Percentiles rank a stretch among this genome's conserved stretches.
Conservation (phyloP, 2,797 vertebrate species). For the Limnodromus scolopaceus region DNA sequence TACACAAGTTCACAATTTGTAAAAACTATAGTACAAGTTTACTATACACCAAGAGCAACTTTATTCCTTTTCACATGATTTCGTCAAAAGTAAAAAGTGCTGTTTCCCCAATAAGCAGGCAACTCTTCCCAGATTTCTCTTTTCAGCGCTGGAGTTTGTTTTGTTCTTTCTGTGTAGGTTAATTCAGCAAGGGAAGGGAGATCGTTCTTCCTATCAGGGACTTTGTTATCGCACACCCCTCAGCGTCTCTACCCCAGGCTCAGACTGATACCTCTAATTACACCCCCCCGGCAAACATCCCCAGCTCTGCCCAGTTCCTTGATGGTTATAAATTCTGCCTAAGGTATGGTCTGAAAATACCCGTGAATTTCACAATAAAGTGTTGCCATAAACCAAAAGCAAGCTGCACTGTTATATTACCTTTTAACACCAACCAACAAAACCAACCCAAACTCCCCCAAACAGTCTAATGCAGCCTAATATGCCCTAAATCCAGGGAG, state of each 20-base stretch:
- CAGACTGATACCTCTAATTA: background rate
- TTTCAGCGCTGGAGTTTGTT: background rate
- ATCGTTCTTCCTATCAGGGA: background rate
- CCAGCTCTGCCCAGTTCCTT: background rate
- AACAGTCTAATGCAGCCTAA: background rate
- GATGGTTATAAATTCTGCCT: accelerated
- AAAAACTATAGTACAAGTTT: slow-evolving; percentile 87
- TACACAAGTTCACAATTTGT: slow-evolving; percentile 90
- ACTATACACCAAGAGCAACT: slow-evolving; percentile 82
- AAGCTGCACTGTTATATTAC: background rate
- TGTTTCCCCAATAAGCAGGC: slow-evolving; percentile 28
- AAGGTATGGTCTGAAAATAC: background rate
- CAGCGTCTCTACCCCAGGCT: background rate
- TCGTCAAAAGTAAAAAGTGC: slow-evolving; percentile 7
- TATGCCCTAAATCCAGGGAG: background rate
- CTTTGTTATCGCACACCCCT: background rate
- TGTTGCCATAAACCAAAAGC: background rate
- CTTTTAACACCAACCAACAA: background rate
- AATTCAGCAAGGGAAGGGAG: background rate
- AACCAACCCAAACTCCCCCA: accelerated
- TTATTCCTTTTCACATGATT: slow-evolving; percentile 85
- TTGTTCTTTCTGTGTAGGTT: background rate
- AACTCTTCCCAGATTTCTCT: background rate
- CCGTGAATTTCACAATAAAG: background rate
- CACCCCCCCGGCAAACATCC: background rate